These are phyloP conservation scores for Pollenia angustigena DNA, from an alignment of 2,888 invertebrate genomes.

Conservation along the genomic window DNA sequence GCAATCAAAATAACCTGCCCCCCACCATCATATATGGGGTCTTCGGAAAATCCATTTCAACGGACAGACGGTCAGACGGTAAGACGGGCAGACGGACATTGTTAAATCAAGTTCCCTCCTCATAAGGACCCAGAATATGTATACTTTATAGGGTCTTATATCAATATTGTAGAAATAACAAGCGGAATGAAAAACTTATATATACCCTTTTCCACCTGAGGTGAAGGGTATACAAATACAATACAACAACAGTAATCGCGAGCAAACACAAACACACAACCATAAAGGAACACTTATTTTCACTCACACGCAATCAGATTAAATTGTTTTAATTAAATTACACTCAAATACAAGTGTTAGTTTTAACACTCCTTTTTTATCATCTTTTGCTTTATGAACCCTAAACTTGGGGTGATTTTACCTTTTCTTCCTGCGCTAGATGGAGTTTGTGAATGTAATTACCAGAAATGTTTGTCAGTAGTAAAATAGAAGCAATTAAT, in stretches of 20 bases:
- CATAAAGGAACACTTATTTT: background rate
- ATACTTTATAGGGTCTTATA: too few species aligned
- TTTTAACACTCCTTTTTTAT: slow-evolving; percentile 34
- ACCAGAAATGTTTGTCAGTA: background rate
- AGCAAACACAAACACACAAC: slow-evolving; percentile 3
- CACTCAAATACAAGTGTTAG: slow-evolving; percentile 40
- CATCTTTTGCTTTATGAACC: slow-evolving; percentile 17
- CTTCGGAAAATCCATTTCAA: too few species aligned
- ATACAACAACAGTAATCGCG: slow-evolving; percentile 6
- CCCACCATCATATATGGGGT: too few species aligned
- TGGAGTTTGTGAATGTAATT: slow-evolving; percentile 16
- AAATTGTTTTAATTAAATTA: slow-evolving; percentile 31
- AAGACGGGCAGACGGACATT: too few species aligned
- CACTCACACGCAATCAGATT: background rate
- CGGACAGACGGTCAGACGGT: too few species aligned
- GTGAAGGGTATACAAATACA: too few species aligned
- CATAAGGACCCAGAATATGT: too few species aligned
- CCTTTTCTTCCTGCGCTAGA: background rate
- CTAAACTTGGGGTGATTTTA: background rate
- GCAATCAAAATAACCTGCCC: too few species aligned
- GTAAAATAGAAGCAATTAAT: slow-evolving; percentile 20
- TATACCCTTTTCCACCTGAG: too few species aligned
- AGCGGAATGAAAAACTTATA: too few species aligned
- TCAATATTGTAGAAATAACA: too few species aligned
- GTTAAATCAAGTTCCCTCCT: too few species aligned